phyloP scores from a whole-genome alignment of 2,797 vertebrate species.

The Pogoniulus pusillus region DNA sequence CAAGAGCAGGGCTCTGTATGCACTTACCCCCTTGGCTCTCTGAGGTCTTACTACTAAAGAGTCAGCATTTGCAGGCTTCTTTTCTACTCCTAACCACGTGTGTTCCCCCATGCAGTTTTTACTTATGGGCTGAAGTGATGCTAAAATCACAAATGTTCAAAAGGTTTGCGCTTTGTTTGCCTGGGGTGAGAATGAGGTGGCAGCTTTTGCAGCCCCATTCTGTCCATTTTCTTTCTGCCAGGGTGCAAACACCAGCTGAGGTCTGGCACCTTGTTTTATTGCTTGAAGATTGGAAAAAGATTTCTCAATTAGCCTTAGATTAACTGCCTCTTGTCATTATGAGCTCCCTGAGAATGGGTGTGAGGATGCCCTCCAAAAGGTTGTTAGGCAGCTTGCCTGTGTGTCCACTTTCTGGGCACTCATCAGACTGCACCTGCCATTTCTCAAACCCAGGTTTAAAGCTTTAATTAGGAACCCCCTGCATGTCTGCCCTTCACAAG shows the following conservation, averaged over 20 bases:
- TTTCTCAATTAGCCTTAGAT: conserved; percentile 81
- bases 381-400: conserved; percentile 38
- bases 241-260: conserved; percentile 74
- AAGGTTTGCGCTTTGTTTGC: background rate
- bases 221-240: conserved; percentile 50
- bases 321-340: conserved; percentile 77
- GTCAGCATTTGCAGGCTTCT: background rate
- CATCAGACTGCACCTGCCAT: conserved; percentile 64
- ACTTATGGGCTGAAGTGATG: conserved; percentile 19
- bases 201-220: conserved; percentile 61
- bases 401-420: conserved; percentile 35
- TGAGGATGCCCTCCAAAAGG: conserved; percentile 50
- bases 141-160: conserved; percentile 17
- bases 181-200: conserved; percentile 41
- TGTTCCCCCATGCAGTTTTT: background rate
- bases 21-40: background rate
- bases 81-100: background rate
- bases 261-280: conserved; percentile 72
- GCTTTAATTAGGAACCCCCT: conserved; percentile 79
- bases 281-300: conserved; percentile 69
- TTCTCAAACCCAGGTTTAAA: conserved; percentile 74
- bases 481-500: conserved; percentile 67
- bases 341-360: conserved; percentile 71
- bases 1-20: background rate
- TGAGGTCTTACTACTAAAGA: background rate